Percentiles rank a stretch among this genome's conserved stretches.
Conservation (phyloP, 2,888 invertebrate species). For the Melanargia galathea region DNA sequence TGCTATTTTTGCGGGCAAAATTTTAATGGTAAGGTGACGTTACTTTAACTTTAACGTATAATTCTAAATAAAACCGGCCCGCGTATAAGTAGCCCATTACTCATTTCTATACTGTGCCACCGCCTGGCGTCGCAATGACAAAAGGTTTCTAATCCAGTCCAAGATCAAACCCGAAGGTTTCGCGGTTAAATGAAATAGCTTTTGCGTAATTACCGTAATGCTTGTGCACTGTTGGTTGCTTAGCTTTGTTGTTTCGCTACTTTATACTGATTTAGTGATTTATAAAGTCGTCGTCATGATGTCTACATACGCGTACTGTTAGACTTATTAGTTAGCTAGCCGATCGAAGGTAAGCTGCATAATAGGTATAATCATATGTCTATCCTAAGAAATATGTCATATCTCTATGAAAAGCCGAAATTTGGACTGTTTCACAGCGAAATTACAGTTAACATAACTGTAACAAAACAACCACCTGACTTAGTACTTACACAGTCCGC, state of each 20-base stretch:
- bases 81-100: constrained; percentile 7
- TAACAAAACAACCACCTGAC: no score
- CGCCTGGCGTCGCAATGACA: constrained; percentile 42
- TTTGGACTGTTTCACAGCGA: no score
- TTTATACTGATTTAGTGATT: background rate
- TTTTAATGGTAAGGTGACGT: no score
- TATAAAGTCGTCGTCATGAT: constrained; percentile 2
- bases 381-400: no score
- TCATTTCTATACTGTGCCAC: constrained; percentile 20
- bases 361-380: no score
- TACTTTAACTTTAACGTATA: no score
- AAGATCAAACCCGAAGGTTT: constrained; percentile 56
- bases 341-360: no score
- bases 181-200: constrained; percentile 43
- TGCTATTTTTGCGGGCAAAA: no score
- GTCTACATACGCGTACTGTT: background rate
- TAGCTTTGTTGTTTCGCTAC: background rate
- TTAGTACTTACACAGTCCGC: no score
- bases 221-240: constrained; percentile 10
- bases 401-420: no score
- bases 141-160: constrained; percentile 54
- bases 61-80: constrained; percentile 3
- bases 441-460: no score
- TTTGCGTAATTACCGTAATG: constrained; percentile 42
- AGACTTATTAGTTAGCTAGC: no score